These are phyloP conservation scores for Seison nebaliae DNA, from an alignment of 1,140 invertebrate genomes.

Conservation along the genomic window DNA sequence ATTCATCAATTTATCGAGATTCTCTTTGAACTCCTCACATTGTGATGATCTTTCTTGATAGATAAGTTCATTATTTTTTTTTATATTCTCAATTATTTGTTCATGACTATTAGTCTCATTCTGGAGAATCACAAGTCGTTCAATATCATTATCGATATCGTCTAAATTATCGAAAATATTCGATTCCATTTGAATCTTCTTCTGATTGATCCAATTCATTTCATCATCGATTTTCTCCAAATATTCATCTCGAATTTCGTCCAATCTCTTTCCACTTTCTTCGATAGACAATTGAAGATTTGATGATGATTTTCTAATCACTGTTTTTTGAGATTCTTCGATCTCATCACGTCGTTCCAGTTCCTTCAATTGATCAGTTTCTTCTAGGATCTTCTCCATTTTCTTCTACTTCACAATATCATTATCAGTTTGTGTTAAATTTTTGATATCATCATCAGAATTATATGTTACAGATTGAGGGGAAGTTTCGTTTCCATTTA, in stretches of 20 bases:
- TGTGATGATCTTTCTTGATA: slow-evolving; percentile 82
- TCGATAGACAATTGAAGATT: slow-evolving; percentile 49
- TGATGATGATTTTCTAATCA: slow-evolving; percentile 48
- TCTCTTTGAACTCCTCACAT: slow-evolving; percentile 50
- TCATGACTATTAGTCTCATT: slow-evolving; percentile 90
- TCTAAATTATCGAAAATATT: slow-evolving; percentile 67
- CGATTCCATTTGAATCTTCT: slow-evolving; percentile 69
- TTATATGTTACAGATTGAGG: slow-evolving; percentile 42
- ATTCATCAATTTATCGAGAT: slow-evolving; percentile 60
- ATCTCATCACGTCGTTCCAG: slow-evolving; percentile 85
- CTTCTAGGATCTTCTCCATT: slow-evolving; percentile 51
- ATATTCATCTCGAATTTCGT: slow-evolving; percentile 97
- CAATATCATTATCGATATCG: slow-evolving; percentile 89
- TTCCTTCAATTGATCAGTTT: slow-evolving; percentile 69
- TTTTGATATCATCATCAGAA: slow-evolving; percentile 56
- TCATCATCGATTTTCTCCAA: slow-evolving; percentile 91
- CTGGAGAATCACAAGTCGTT: slow-evolving; percentile 49
- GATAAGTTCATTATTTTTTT: slow-evolving; percentile 48
- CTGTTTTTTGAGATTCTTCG: slow-evolving; percentile 61
- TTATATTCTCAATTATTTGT: slow-evolving; percentile 47
- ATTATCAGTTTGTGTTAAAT: slow-evolving; percentile 6
- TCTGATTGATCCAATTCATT: slow-evolving; percentile 86
- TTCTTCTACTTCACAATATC: slow-evolving; percentile 40
- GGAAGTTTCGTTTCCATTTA: too few relatives aligned
- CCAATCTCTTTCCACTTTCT: slow-evolving; percentile 55